Evolutionary conservation across 1,140 invertebrate genomes (phyloP).

Genomic region (Euura lappo): DNA sequence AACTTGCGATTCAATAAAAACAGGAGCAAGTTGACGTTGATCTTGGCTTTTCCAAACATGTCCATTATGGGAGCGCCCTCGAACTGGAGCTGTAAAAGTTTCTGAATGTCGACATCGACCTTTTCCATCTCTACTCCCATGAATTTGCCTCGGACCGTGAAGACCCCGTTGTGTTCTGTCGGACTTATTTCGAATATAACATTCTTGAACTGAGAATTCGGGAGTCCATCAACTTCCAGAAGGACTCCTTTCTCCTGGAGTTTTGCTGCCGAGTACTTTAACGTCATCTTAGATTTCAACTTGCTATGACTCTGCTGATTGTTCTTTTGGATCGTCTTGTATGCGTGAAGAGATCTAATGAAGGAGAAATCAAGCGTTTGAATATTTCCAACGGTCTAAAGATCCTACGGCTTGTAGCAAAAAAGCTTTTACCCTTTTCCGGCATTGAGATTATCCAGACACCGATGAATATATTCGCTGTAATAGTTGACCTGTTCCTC

Average conservation of each 20-base stretch:
- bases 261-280: slow-evolving; percentile 77
- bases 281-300: slow-evolving; percentile 66
- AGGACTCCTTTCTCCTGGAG: slow-evolving; percentile 78
- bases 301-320: slow-evolving; percentile 55
- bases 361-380: slow-evolving; percentile 12
- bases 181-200: slow-evolving; percentile 80
- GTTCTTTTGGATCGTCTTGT: slow-evolving; percentile 60
- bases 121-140: slow-evolving; percentile 83
- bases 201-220: slow-evolving; percentile 74
- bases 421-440: slow-evolving; percentile 65
- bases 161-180: slow-evolving; percentile 72
- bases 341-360: slow-evolving; percentile 63
- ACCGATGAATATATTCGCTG: slow-evolving; percentile 78
- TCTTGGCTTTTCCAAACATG: slow-evolving; percentile 80
- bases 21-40: slow-evolving; percentile 80
- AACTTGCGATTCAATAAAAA: slow-evolving; percentile 82
- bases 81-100: slow-evolving; percentile 79
- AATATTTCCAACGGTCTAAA: slow-evolving; percentile 1
- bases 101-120: slow-evolving; percentile 77
- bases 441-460: slow-evolving; percentile 75
- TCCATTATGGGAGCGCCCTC: slow-evolving; percentile 80
- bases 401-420: not conserved
- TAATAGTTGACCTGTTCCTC: slow-evolving; percentile 82
- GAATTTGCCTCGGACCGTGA: slow-evolving; percentile 77
- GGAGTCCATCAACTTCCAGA: slow-evolving; percentile 75